These are phyloP conservation scores for Hyperoodon ampullatus DNA, from an alignment of 2,113 vertebrate genomes.

Conservation along the genomic window DNA sequence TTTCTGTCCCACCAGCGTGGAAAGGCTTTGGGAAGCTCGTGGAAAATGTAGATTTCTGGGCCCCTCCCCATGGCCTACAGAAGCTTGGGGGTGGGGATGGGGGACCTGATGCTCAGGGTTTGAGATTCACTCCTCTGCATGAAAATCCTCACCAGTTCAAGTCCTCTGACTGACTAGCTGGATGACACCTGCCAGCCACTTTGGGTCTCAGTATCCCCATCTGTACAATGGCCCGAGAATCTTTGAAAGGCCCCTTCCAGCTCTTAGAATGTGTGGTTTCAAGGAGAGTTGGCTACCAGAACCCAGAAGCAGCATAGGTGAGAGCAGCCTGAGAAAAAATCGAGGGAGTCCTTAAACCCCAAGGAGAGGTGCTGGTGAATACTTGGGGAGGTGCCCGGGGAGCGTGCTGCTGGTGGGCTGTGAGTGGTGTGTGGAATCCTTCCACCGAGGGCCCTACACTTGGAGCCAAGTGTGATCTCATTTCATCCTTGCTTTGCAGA, in stretches of 20 bases:
- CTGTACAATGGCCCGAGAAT: not conserved
- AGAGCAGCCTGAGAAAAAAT: constrained; percentile 11
- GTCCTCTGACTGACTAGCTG: not conserved
- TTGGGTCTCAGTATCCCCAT: not conserved
- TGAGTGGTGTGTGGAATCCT: not conserved
- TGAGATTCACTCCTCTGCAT: not conserved
- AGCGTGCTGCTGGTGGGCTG: not conserved
- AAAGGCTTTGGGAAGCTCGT: not conserved
- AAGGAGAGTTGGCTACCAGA: not conserved
- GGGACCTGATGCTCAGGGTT: not conserved
- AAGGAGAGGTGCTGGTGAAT: not conserved
- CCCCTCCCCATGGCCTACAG: not conserved
- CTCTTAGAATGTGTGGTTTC: not conserved
- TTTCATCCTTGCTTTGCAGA: constrained; percentile 49
- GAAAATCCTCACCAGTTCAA: not conserved
- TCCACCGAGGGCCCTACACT: not conserved
- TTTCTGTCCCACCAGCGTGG: not conserved
- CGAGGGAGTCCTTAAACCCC: not conserved
- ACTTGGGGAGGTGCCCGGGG: not conserved
- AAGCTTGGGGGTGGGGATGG: not conserved
- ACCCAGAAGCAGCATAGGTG: not conserved
- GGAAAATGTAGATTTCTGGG: constrained; percentile 7
- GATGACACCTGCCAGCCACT: not conserved
- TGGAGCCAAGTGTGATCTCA: constrained; percentile 27
- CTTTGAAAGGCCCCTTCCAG: not conserved